Conservation (phyloP, 1,140 invertebrate species). For the Yoshiicerus persimilis region DNA sequence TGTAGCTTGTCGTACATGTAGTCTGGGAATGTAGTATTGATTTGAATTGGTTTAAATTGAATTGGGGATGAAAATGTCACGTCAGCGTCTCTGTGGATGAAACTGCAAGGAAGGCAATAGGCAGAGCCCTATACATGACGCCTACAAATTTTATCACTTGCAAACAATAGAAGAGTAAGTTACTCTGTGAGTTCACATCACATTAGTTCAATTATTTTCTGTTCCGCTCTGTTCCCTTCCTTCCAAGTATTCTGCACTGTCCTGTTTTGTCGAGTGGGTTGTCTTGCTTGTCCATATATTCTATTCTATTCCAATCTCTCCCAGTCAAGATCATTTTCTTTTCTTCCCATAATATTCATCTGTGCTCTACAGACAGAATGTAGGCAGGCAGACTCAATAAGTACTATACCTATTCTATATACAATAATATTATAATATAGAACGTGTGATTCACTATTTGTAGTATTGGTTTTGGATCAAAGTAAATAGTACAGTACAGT, state of each 20-base stretch:
- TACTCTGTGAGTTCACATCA: background rate
- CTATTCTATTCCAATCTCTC: no score
- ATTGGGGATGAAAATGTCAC: slow-evolving; percentile 8
- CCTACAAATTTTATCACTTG: slow-evolving; percentile 6
- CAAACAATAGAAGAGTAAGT: background rate
- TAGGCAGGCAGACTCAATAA: background rate
- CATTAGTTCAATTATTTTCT: slow-evolving; percentile 14
- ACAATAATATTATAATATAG: no score
- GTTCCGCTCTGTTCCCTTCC: background rate
- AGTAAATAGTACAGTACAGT: no score
- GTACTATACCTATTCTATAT: no score
- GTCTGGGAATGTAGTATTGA: background rate
- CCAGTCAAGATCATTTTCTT: background rate
- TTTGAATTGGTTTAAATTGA: background rate
- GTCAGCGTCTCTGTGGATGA: background rate
- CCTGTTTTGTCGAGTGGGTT: no score
- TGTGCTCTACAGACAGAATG: background rate
- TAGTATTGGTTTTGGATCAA: background rate
- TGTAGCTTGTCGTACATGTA: background rate
- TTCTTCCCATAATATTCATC: no score
- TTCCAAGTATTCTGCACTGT: background rate
- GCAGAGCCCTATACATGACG: background rate
- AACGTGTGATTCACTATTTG: background rate
- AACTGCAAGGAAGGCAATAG: background rate
- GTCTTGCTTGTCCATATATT: no score